Evolutionary conservation across 2,888 invertebrate genomes (phyloP), one percentile per base, ranked within the genome.

Genomic region (Gryllus longicercus): DNA sequence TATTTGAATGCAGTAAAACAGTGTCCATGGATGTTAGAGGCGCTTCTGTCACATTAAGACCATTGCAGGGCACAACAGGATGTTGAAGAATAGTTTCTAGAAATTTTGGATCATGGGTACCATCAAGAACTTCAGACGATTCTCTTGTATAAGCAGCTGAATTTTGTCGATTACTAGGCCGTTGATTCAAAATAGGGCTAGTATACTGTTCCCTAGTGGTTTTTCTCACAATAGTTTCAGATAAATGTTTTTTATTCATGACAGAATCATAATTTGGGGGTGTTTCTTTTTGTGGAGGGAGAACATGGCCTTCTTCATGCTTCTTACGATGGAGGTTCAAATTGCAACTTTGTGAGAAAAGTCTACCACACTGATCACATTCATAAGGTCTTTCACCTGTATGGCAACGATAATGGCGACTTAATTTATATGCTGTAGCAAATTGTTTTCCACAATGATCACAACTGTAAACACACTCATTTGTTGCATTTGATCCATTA

Each of bases 361-460:
- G 79, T 77, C 82, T 82, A 18, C 82, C 82, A 78, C 84, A 84
- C 12, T 82, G 79, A 11, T 79, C 75, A 78, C 84, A 84, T 38
- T 81, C 81, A 75, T 82, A 84, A 0, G 84, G 84, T n/a, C 82
- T 80, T 14, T 84, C 83, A 2, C 84, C 84, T 3, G 84, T 84
- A 50, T 84, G 84, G 63, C 83, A 82, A 23, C 84, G 80, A 51
- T 84, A 83, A 79, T 84, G 84, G 51, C 84, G 81, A 38, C 80
- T 75, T 8, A 84, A 79, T 80, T 83, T 84, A 76, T 83, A 83
- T 49, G 79, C 80, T 10, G 83, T 84, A 12, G 83, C 83, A 81
- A 84, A 84, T 25, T 80, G 82, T 78, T 84, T 84, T 12, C 83
- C 83, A 79, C 84, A 84, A 23, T 81, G 82, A 77, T 84, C 83